Evolutionary conservation across 2,113 vertebrate species (phyloP).

Genomic region (Oriolus oriolus): DNA sequence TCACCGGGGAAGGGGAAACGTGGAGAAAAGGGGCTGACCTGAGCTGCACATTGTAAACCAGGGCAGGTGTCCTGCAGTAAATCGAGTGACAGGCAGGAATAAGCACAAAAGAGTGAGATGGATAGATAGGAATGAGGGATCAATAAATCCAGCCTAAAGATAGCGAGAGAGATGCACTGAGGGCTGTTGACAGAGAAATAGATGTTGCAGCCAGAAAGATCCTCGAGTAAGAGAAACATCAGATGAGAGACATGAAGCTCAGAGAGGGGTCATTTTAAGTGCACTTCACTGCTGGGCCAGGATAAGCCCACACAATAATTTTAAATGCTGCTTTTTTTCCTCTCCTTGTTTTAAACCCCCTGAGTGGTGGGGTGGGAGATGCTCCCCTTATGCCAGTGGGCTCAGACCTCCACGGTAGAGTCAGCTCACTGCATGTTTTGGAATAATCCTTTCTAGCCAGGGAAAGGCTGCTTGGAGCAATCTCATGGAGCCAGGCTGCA

Average conservation of each 20-base stretch:
- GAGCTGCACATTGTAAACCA: not conserved
- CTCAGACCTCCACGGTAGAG: not conserved
- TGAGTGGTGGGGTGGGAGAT: not conserved
- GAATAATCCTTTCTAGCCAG: not conserved
- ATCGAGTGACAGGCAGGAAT: constrained; percentile 6
- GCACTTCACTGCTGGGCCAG: not conserved
- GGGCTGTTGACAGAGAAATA: constrained; percentile 35
- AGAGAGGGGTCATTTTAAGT: constrained; percentile 1
- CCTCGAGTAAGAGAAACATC: not conserved
- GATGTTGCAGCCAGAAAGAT: constrained; percentile 16
- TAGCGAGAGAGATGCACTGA: constrained; percentile 13
- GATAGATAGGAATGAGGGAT: constrained; percentile 36
- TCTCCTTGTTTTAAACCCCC: not conserved
- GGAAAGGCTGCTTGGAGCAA: not conserved
- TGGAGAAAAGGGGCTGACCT: not conserved
- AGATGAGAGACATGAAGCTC: not conserved
- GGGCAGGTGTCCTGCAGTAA: not conserved
- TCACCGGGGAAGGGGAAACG: accelerated
- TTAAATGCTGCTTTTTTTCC: not conserved
- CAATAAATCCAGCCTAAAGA: constrained; percentile 47
- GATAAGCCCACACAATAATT: not conserved
- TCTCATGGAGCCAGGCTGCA: not conserved
- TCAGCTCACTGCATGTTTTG: not conserved
- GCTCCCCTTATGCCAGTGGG: not conserved
- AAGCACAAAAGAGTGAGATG: constrained; percentile 25